Percentiles rank a stretch among this genome's conserved stretches.
Evolutionary conservation across 2,888 invertebrate genomes (phyloP).

Genomic region (Dynastes grantii): DNA sequence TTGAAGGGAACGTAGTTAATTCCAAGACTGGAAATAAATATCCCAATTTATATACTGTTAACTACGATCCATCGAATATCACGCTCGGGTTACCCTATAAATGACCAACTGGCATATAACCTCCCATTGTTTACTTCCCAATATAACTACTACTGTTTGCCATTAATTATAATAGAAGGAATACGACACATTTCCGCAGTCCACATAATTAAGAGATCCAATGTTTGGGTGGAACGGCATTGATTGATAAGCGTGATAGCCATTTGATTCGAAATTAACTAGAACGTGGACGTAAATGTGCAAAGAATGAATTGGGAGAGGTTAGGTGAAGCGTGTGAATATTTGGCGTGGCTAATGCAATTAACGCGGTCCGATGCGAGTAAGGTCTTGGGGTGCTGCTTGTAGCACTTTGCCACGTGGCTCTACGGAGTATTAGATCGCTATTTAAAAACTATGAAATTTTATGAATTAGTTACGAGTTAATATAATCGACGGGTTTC

Average conservation of each 20-base stretch:
- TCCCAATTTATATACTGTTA: slow-evolving; percentile 63
- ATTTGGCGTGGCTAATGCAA: slow-evolving; percentile 68
- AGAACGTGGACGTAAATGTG: slow-evolving; percentile 32
- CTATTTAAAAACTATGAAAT: slow-evolving; percentile 35
- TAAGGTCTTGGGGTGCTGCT: slow-evolving; percentile 56
- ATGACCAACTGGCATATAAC: slow-evolving; percentile 56
- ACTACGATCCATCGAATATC: slow-evolving; percentile 59
- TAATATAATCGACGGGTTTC: too few species aligned
- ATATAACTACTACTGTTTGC: slow-evolving; percentile 18
- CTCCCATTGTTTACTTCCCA: slow-evolving; percentile 45
- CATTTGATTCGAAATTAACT: slow-evolving; percentile 36
- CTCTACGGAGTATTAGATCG: slow-evolving; percentile 19
- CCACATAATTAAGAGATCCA: slow-evolving; percentile 50
- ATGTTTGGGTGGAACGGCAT: slow-evolving; percentile 27
- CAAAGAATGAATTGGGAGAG: slow-evolving; percentile 1
- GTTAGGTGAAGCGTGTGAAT: slow-evolving; percentile 68
- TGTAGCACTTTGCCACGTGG: slow-evolving; percentile 34
- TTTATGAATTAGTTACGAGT: slow-evolving; percentile 12
- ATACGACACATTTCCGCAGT: slow-evolving; percentile 52
- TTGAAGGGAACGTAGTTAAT: neutral
- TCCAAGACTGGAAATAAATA: slow-evolving; percentile 54
- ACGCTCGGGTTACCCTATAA: slow-evolving; percentile 55
- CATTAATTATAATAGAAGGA: slow-evolving; percentile 54
- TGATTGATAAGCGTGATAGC: slow-evolving; percentile 48
- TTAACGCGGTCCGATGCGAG: slow-evolving; percentile 65